Conservation (phyloP, 2,888 invertebrate genomes). For the Nemapogon koenigi region DNA sequence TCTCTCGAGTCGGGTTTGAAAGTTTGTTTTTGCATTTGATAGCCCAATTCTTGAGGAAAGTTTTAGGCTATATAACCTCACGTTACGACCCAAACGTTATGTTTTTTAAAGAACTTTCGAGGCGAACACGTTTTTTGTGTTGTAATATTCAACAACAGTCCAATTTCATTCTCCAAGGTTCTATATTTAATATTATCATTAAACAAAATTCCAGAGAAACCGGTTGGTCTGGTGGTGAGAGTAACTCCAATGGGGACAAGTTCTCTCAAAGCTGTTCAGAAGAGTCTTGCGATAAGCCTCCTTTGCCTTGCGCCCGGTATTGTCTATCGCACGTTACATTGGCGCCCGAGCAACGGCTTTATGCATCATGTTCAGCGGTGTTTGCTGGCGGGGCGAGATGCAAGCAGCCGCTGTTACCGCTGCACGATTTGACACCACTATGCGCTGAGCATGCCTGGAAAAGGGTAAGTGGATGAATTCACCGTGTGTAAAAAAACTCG, state of each 20-base stretch:
- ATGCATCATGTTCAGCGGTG: conserved; percentile 54
- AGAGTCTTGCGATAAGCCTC: conserved; percentile 31
- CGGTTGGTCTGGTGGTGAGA: conserved; percentile 46
- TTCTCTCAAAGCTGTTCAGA: neutral
- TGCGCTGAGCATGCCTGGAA: conserved; percentile 87
- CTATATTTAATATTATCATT: neutral
- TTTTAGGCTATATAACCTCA: too few relatives aligned
- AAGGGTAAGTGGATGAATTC: conserved; percentile 53
- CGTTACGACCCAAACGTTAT: too few relatives aligned
- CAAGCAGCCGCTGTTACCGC: conserved; percentile 49
- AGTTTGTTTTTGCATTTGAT: too few relatives aligned
- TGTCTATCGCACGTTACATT: conserved; percentile 86
- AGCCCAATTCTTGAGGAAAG: too few relatives aligned
- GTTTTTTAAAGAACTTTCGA: too few relatives aligned
- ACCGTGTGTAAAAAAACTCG: conserved; percentile 5
- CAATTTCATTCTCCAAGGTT: too few relatives aligned
- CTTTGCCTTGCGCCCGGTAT: conserved; percentile 80
- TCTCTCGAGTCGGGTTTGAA: too few relatives aligned
- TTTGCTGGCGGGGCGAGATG: conserved; percentile 56
- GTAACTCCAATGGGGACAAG: conserved; percentile 11
- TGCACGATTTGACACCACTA: conserved; percentile 73
- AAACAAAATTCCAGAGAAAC: conserved; percentile 23
- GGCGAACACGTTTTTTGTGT: too few relatives aligned
- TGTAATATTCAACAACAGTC: too few relatives aligned
- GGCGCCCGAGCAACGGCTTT: conserved; percentile 81